Evolutionary conservation across 1,140 invertebrate genomes (phyloP).

Genomic region (Protaetia brevitarsis): DNA sequence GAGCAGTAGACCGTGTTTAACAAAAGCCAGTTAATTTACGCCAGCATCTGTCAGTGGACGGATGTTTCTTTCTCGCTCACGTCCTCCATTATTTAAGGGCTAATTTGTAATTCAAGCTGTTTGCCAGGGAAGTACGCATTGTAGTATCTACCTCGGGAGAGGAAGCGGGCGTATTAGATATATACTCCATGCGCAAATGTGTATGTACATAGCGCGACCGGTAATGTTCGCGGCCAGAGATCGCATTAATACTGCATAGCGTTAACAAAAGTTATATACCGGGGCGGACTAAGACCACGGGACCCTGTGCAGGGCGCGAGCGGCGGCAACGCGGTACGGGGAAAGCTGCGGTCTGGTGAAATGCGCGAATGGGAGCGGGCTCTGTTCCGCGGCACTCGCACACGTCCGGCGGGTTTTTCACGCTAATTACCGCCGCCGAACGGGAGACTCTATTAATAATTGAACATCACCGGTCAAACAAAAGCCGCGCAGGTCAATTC

Average conservation of each 20-base stretch:
- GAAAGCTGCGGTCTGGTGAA: not conserved
- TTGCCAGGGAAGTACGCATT: not conserved
- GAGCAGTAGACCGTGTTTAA: too few species aligned
- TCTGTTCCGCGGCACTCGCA: not conserved
- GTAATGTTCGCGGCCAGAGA: not conserved
- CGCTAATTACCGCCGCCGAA: slow-evolving; percentile 7
- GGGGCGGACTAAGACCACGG: not conserved
- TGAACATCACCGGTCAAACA: slow-evolving; percentile 15
- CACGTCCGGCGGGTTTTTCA: slow-evolving; percentile 5
- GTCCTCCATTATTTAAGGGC: slow-evolving; percentile 1
- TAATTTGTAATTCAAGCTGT: slow-evolving; percentile 7
- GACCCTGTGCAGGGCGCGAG: not conserved
- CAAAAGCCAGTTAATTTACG: too few species aligned
- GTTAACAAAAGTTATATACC: slow-evolving; percentile 17
- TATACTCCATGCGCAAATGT: not conserved
- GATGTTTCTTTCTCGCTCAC: not conserved
- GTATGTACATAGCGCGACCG: not conserved
- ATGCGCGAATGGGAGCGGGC: not conserved
- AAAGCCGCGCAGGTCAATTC: slow-evolving; percentile 15
- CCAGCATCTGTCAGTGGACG: too few species aligned
- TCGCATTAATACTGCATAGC: slow-evolving; percentile 8
- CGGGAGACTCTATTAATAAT: slow-evolving; percentile 5
- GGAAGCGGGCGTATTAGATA: not conserved
- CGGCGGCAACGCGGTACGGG: not conserved
- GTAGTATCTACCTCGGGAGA: too few species aligned